Evolutionary conservation across 1,140 invertebrate species (phyloP).

Genomic region (Euglossa dilemma): DNA sequence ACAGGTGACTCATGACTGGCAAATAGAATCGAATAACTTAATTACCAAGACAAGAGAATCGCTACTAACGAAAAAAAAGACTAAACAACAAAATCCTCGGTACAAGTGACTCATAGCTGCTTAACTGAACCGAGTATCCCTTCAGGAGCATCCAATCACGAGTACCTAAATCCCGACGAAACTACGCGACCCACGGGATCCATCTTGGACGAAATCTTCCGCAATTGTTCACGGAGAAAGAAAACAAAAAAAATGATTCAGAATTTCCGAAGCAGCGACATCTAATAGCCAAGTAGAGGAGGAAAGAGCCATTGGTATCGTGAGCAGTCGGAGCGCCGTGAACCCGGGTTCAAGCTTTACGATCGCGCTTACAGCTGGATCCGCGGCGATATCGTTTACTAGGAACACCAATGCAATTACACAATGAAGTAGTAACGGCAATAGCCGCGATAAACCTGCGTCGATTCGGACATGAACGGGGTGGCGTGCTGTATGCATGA

Average conservation of each 20-base stretch:
- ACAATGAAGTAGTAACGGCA: conserved; percentile 74
- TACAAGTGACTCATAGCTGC: too few relatives aligned
- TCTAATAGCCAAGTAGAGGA: background rate
- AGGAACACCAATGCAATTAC: conserved; percentile 70
- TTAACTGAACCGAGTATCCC: too few relatives aligned
- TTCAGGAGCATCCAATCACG: too few relatives aligned
- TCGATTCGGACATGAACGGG: conserved; percentile 35
- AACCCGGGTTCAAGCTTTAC: conserved; percentile 74
- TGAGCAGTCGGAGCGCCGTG: conserved; percentile 61
- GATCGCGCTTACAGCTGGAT: conserved; percentile 67
- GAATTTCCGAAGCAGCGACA: background rate
- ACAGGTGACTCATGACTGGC: too few relatives aligned
- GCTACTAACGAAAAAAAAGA: background rate
- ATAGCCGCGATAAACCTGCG: conserved; percentile 66
- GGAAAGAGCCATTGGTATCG: conserved; percentile 38
- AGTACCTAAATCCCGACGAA: too few relatives aligned
- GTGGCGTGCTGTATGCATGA: conserved; percentile 28
- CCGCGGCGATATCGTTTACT: conserved; percentile 70
- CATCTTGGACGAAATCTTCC: too few relatives aligned
- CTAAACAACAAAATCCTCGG: background rate
- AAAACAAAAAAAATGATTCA: background rate
- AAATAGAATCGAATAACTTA: too few relatives aligned
- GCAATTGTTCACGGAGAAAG: background rate
- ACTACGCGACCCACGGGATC: too few relatives aligned
- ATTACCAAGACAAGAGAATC: too few relatives aligned